Evolutionary conservation across 2,888 invertebrate species (phyloP).

Genomic region (Ypsolopha scabrella): DNA sequence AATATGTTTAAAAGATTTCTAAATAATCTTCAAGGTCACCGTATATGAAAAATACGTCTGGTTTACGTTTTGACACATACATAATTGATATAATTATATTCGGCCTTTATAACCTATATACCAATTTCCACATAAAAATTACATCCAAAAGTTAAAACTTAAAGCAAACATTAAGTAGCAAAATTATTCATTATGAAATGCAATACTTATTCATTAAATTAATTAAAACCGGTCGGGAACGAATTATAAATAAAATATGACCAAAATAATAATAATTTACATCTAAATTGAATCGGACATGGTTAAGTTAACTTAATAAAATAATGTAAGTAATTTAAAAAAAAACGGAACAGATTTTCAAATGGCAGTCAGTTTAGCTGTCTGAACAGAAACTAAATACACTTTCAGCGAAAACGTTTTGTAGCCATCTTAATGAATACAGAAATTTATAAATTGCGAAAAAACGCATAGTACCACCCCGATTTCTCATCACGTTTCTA

Average conservation of each 20-base stretch:
- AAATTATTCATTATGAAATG: slow-evolving; percentile 21
- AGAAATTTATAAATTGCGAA: background rate
- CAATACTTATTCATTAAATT: slow-evolving; percentile 21
- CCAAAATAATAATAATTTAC: slow-evolving; percentile 10
- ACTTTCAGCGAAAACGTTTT: background rate
- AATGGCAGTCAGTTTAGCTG: background rate
- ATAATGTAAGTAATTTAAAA: slow-evolving; percentile 3
- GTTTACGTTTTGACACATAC: background rate
- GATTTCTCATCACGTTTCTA: background rate
- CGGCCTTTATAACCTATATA: background rate
- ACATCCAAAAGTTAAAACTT: slow-evolving; percentile 18
- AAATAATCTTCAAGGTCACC: slow-evolving; percentile 4
- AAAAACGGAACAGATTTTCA: background rate
- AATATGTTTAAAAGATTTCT: slow-evolving; percentile 16
- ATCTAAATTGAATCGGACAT: slow-evolving; percentile 6
- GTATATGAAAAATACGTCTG: background rate
- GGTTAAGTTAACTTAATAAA: background rate
- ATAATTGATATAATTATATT: background rate
- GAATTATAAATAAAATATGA: slow-evolving; percentile 3
- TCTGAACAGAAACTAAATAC: no score
- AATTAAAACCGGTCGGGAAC: slow-evolving; percentile 13
- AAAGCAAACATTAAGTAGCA: slow-evolving; percentile 12
- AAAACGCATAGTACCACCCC: background rate
- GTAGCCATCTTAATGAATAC: background rate
- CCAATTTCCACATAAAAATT: slow-evolving; percentile 13